Evolutionary conservation across 2,888 invertebrate species (phyloP).

Genomic region (Agrenia bidenticulata): DNA sequence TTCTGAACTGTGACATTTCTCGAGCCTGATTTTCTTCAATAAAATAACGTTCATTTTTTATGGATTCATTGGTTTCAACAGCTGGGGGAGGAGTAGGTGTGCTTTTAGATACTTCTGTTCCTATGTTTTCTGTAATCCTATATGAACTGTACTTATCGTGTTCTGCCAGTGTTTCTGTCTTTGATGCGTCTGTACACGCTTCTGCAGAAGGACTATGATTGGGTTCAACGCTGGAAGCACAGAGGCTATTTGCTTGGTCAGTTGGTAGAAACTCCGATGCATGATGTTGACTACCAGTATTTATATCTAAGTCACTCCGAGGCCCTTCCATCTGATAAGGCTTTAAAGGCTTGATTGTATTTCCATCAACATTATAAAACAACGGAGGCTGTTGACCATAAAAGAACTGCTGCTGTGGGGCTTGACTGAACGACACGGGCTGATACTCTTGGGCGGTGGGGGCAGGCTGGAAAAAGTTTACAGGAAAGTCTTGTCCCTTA

Average conservation of each 20-base stretch:
- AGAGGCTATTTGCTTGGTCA: no score
- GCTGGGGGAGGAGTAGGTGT: no score
- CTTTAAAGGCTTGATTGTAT: not conserved
- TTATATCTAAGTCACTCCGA: not conserved
- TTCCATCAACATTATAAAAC: conserved; percentile 21
- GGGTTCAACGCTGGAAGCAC: no score
- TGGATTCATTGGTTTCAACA: no score
- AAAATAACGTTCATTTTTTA: no score
- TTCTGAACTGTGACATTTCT: not conserved
- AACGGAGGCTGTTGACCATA: conserved; percentile 6
- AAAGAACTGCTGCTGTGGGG: conserved; percentile 9
- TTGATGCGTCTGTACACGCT: no score
- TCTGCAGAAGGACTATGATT: no score
- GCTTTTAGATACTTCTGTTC: no score
- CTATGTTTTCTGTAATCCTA: no score
- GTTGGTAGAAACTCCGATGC: no score
- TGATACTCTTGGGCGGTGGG: conserved; percentile 12
- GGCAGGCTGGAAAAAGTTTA: conserved; percentile 12
- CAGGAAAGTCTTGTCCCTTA: conserved; percentile 9
- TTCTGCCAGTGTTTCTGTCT: no score
- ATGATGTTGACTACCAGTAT: not conserved
- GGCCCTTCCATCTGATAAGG: not conserved
- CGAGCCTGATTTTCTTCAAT: not conserved
- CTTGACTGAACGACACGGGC: conserved; percentile 4
- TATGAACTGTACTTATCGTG: no score